A percentile compares a stretch with the other conserved stretches of the same genome.
phyloP scores from a whole-genome alignment of 2,113 vertebrate species.

The Leptodactylus fuscus region DNA sequence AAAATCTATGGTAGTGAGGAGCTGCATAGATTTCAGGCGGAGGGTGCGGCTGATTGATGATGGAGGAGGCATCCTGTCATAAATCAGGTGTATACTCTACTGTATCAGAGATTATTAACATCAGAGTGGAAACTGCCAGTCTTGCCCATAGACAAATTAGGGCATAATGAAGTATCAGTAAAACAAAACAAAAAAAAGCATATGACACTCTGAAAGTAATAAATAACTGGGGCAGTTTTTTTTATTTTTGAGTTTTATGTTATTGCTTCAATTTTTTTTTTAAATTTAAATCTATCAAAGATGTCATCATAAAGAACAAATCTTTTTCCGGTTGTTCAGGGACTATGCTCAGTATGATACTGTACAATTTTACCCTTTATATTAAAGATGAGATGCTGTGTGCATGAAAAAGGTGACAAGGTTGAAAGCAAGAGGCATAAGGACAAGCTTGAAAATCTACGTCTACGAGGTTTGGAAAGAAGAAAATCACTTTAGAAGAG shows the following conservation, averaged over 20 bases:
- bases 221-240: slow-evolving; percentile 1
- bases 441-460: slow-evolving; percentile 64
- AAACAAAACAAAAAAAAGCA: no score
- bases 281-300: slow-evolving; percentile 48
- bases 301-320: slow-evolving; percentile 29
- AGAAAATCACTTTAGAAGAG: slow-evolving; percentile 66
- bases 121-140: no score
- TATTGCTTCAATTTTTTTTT: slow-evolving; percentile 19
- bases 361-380: slow-evolving; percentile 58
- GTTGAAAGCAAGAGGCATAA: slow-evolving; percentile 67
- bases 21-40: no score
- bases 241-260: slow-evolving; percentile 28
- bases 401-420: slow-evolving; percentile 68
- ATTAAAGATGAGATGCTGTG: slow-evolving; percentile 64
- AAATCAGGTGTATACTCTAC: no score
- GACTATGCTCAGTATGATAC: slow-evolving; percentile 60
- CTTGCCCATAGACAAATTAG: no score
- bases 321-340: slow-evolving; percentile 56
- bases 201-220: no score
- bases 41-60: no score
- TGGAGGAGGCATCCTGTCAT: no score
- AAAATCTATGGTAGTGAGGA: no score
- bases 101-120: no score
- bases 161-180: no score
- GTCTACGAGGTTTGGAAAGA: slow-evolving; percentile 64